Percentiles rank a stretch among this genome's conserved stretches.
phyloP scores from a whole-genome alignment of 2,113 vertebrate genomes.

The Cebus imitator region DNA sequence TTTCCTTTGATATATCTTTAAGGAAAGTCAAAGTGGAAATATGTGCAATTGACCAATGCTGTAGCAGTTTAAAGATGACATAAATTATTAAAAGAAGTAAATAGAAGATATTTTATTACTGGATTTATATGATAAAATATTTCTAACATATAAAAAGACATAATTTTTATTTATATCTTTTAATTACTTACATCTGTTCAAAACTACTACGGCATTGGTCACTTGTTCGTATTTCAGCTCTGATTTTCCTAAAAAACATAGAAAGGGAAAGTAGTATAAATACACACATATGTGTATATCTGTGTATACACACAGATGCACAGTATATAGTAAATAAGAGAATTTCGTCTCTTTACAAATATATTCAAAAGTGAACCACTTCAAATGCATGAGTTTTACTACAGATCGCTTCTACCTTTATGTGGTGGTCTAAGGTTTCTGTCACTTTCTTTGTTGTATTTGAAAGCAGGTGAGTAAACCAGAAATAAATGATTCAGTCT shows the following conservation, averaged over 20 bases:
- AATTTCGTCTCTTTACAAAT: conserved; percentile 71
- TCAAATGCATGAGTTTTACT: conserved; percentile 72
- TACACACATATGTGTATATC: too few species aligned
- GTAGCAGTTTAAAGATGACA: background rate
- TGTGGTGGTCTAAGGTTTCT: conserved; percentile 71
- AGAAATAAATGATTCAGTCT: conserved; percentile 73
- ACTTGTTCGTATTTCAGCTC: background rate
- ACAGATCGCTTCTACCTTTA: conserved; percentile 29
- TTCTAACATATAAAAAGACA: background rate
- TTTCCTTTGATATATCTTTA: conserved; percentile 53
- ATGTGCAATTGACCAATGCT: rapidly evolving
- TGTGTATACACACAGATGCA: background rate
- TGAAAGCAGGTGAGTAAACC: conserved; percentile 75
- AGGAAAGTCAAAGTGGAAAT: conserved; percentile 54
- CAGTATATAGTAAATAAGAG: conserved; percentile 42
- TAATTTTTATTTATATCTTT: background rate
- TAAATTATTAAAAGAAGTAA: background rate
- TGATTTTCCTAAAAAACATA: background rate
- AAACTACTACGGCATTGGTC: background rate
- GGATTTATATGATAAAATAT: background rate
- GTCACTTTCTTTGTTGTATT: conserved; percentile 76
- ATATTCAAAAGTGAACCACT: conserved; percentile 68
- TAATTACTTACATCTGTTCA: background rate
- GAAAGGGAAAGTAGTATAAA: background rate
- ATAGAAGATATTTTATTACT: background rate